These are phyloP conservation scores for Tiphia femorata DNA, from an alignment of 2,888 invertebrate species.

Conservation along the genomic window DNA sequence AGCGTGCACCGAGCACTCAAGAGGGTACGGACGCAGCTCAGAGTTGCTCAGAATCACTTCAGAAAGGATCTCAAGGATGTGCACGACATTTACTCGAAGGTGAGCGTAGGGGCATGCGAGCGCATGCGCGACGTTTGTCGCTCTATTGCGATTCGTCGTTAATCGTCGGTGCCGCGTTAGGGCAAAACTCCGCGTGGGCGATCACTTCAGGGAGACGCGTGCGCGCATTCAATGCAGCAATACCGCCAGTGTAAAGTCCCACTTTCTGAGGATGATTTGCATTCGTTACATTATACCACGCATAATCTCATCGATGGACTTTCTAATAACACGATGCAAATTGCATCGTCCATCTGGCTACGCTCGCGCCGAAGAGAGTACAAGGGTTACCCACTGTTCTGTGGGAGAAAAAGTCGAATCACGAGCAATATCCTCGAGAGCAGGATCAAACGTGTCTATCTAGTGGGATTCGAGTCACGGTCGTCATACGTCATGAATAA, in stretches of 20 bases:
- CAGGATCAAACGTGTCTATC: not conserved
- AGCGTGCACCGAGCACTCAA: slow-evolving; percentile 60
- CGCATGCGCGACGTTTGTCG: slow-evolving; percentile 18
- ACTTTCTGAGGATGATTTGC: slow-evolving; percentile 46
- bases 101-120: slow-evolving; percentile 23
- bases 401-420: no score
- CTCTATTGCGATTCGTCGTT: slow-evolving; percentile 43
- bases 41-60: slow-evolving; percentile 64
- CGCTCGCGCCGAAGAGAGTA: no score
- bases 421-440: no score
- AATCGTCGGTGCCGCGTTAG: slow-evolving; percentile 27
- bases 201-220: slow-evolving; percentile 28
- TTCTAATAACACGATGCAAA: slow-evolving; percentile 13
- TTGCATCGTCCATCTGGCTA: no score
- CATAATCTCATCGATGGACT: slow-evolving; percentile 23
- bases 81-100: slow-evolving; percentile 64
- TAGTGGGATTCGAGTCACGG: slow-evolving; percentile 1
- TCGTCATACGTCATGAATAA: slow-evolving; percentile 14
- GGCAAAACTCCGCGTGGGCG: slow-evolving; percentile 38
- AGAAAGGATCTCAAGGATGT: slow-evolving; percentile 59
- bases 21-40: slow-evolving; percentile 63
- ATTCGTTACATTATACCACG: slow-evolving; percentile 36
- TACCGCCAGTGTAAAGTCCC: slow-evolving; percentile 37
- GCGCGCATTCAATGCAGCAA: slow-evolving; percentile 43
- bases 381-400: no score